Conservation (phyloP, 2,888 invertebrate species). For the Lasioglossum zephyrum region DNA sequence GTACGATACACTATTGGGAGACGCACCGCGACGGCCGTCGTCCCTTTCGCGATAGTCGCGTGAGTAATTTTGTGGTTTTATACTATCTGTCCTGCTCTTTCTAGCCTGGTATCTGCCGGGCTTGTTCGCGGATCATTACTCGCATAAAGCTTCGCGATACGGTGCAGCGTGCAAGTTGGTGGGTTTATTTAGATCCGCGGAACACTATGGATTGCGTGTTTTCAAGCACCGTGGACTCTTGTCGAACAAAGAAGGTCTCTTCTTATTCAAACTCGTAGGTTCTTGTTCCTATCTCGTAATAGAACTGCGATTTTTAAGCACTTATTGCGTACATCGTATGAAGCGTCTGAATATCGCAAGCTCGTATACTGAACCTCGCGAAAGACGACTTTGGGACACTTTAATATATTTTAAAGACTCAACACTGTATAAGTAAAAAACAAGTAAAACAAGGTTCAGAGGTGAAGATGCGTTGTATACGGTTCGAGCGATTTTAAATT, state of each 20-base stretch:
- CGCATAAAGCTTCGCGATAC: background rate
- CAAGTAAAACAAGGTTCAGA: too few species aligned
- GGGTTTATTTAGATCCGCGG: background rate
- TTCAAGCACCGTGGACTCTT: background rate
- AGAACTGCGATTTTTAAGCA: too few species aligned
- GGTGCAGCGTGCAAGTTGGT: background rate
- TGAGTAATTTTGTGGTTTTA: slow-evolving; percentile 1
- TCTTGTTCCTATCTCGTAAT: too few species aligned
- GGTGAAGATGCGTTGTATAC: too few species aligned
- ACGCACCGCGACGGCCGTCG: background rate
- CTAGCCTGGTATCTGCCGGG: background rate
- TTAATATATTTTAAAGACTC: too few species aligned
- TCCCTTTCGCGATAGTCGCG: slow-evolving; percentile 11
- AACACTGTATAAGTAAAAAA: too few species aligned
- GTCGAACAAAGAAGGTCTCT: background rate
- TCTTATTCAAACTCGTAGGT: too few species aligned
- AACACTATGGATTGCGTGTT: background rate
- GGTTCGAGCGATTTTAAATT: too few species aligned
- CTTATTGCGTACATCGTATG: background rate
- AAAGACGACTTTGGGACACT: too few species aligned
- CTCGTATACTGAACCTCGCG: too few species aligned
- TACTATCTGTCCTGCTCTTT: background rate
- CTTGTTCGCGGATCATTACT: background rate
- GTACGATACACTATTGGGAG: slow-evolving; percentile 14
- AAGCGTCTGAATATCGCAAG: too few species aligned